Evolutionary conservation across 2,113 vertebrate species (phyloP).

Genomic region (Scomber japonicus): DNA sequence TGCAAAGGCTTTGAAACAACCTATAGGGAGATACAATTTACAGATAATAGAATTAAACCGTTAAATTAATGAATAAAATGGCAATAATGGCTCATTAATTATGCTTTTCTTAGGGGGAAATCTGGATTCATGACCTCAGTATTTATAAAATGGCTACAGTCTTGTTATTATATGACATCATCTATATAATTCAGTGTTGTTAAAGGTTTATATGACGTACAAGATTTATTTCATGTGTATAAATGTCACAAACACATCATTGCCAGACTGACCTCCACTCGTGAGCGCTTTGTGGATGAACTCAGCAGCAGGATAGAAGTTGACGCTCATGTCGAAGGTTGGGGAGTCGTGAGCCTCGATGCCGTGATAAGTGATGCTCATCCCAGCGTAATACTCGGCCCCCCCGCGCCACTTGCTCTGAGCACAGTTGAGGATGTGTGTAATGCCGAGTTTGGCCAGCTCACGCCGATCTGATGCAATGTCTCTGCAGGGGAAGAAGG

Average conservation of each 20-base stretch:
- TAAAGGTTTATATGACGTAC: too few species aligned
- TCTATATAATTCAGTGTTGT: too few species aligned
- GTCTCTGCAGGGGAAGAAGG: conserved; percentile 85
- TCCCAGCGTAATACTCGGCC: conserved; percentile 90
- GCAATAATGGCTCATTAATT: too few species aligned
- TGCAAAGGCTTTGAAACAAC: too few species aligned
- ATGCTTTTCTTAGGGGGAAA: too few species aligned
- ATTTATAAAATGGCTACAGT: too few species aligned
- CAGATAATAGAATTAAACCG: too few species aligned
- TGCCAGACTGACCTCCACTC: conserved; percentile 74
- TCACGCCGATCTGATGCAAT: conserved; percentile 92
- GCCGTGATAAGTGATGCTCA: conserved; percentile 92
- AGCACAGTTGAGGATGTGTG: conserved; percentile 93
- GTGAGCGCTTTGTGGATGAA: conserved; percentile 95
- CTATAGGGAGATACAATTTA: too few species aligned
- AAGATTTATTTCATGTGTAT: too few species aligned
- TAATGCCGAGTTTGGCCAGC: conserved; percentile 90
- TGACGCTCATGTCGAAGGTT: conserved; percentile 96
- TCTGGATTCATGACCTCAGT: too few species aligned
- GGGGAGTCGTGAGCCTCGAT: conserved; percentile 96
- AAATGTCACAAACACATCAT: not conserved
- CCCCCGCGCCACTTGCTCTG: conserved; percentile 94
- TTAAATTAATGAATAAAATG: too few species aligned
- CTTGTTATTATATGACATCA: too few species aligned
- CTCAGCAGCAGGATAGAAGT: conserved; percentile 94